Base-by-base conservation (phyloP, 2,888 invertebrate genomes). In the Perizoma affinitatum region DNA sequence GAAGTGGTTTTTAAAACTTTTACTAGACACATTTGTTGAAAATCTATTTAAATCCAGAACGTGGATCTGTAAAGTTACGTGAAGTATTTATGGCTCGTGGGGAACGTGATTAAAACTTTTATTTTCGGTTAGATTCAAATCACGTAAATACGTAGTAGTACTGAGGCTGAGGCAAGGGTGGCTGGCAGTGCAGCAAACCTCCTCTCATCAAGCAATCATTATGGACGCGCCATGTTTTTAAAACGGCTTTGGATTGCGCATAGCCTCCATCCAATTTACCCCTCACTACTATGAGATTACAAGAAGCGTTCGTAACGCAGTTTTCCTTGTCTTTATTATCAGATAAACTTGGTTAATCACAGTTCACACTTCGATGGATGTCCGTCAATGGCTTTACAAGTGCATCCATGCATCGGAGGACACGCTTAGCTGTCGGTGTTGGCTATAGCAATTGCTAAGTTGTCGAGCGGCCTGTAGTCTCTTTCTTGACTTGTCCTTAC, bases 181-280 rank as follows among this genome's bases (percentile, higher is more conserved):
- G 62, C 44, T 46, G 70, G 63, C 69, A 76, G 72, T 81, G 81
- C 83, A 83, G 74, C 79, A 68, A 68, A 74, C 82, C 80, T 74
- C 67, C 75, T 82, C 83, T 87, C 89, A 89, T 89, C 88, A 88
- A 88, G 88, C 84, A 83, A 85, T 87, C 89, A 88, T 90, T 90
- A 89, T 83, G 87, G 79, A 78, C 75, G 89, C 89, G 84, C 90
- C 90, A 90, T 83, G 87, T 91, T 91, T 91, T 90, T 88, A 87
- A 88, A 91, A 91, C 84, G 85, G 87, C 87, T 84, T 83, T 75
- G 78, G 80, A 83, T 82, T 83, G 80, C 86, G 82, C 83, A 80
- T 83, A 79, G 79, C 81, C 80, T 76, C 73, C 81, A 82, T 85
- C 82, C 82, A 86, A 88, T 89, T 88, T 89, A 88, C 85, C 82